A percentile compares a stretch with the other conserved stretches of the same genome.
Conservation (phyloP, 2,113 vertebrate genomes). For the Nipponia nippon region DNA sequence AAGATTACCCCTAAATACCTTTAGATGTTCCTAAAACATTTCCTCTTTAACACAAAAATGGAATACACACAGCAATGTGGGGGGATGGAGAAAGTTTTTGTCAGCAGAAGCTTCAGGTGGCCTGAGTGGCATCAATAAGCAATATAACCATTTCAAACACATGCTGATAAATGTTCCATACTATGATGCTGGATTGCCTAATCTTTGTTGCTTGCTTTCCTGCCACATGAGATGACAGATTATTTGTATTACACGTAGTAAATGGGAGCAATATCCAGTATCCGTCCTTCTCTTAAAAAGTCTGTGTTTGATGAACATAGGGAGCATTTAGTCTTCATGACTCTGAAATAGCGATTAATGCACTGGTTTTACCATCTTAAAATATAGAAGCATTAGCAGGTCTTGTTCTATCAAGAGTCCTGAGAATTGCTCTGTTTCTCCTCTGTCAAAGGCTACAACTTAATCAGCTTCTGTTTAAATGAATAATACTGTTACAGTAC, state of each 20-base stretch:
- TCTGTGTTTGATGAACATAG: background rate
- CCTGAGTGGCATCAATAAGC: background rate
- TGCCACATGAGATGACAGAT: background rate
- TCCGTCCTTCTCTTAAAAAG: background rate
- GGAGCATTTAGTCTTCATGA: background rate
- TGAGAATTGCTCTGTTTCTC: background rate
- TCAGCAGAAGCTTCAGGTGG: background rate
- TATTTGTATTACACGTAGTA: background rate
- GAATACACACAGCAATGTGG: background rate
- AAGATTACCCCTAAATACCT: background rate
- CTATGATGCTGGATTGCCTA: background rate
- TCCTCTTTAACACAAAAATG: background rate
- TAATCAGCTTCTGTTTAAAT: conserved; percentile 6
- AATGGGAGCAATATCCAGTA: background rate
- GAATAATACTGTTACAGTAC: background rate
- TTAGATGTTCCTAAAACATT: background rate
- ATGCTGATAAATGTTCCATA: background rate
- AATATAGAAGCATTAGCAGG: background rate
- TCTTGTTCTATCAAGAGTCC: background rate
- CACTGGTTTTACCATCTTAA: background rate
- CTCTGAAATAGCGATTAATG: background rate
- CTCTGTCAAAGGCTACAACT: background rate
- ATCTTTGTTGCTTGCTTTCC: background rate
- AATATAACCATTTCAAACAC: background rate
- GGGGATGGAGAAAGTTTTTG: background rate